Evolutionary conservation across 2,888 invertebrate species (phyloP).

Genomic region (Unio pictorum): DNA sequence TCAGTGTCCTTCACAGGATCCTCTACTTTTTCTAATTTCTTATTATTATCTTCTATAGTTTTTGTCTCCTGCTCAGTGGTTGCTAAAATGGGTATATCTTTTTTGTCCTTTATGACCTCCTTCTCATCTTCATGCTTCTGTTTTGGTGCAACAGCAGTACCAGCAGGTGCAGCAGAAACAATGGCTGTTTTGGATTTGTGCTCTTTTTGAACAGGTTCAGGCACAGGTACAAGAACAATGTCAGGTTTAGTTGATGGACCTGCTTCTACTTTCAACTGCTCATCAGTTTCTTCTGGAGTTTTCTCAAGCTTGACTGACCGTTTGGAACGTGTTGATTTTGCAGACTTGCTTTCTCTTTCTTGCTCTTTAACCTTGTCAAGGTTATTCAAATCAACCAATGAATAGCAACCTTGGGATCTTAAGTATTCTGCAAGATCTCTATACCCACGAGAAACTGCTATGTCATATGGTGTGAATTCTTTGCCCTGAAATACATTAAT

Average conservation of each 20-base stretch:
- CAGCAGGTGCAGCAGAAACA: not conserved
- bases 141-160: conserved; percentile 3
- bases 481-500: conserved; percentile 76
- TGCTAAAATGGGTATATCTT: not conserved
- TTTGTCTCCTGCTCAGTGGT: not conserved
- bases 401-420: conserved; percentile 84
- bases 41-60: conserved; percentile 4
- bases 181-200: too few species aligned
- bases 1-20: not conserved
- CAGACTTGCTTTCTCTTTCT: conserved; percentile 20
- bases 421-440: conserved; percentile 93
- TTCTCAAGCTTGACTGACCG: conserved; percentile 5
- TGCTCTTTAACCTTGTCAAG: conserved; percentile 19
- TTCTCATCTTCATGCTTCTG: conserved; percentile 7
- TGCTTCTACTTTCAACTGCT: too few species aligned
- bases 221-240: too few species aligned
- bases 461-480: conserved; percentile 91
- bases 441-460: conserved; percentile 88
- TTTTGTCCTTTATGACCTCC: conserved; percentile 2
- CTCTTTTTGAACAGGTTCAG: too few species aligned
- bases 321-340: conserved; percentile 13
- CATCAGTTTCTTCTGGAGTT: conserved; percentile 5
- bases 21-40: not conserved
- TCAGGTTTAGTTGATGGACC: too few species aligned
- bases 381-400: conserved; percentile 38